Base-by-base conservation (phyloP, 2,113 vertebrate species). In the Junco hyemalis region DNA sequence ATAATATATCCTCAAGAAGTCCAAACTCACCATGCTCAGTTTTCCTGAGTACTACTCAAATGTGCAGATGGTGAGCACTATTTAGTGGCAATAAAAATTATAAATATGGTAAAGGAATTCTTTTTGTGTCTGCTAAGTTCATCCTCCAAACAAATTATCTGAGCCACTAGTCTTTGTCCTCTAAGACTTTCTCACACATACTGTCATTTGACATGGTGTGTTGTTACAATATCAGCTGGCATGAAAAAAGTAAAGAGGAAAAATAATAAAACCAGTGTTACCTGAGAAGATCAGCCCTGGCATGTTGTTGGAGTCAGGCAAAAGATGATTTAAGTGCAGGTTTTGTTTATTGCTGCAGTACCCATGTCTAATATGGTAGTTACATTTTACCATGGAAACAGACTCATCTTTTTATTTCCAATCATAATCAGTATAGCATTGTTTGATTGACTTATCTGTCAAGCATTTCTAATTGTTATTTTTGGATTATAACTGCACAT, bases 341-440 rank as follows among this genome's bases (percentile, higher is more conserved):
- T 81, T 90, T 54, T 80, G 38, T 82, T 88, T 57, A 44, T 80
- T 86, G 29, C 36, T 42, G 23, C 25, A 50, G 35, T 78, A 11
- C 6, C 25, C 2, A 1, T 65, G 24, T 90, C 64, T 78, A 50
- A 42, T 60, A 48, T 10, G 63, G 35, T 60, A 48, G 40, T 70
- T 92, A n/a, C 9, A 12, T 76, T 96, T 94, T 94, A 64, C 63
- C 50, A 33, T 90, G 86, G 92, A 93, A 96, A 95, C 85, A 66
- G 87, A 66, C 15, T 68, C 31, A 81, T 87, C 66, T 44, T 93
- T 86, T 87, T 83, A 51, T 51, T 93, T 83, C 23, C 42, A 65
- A 5, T 90, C n/a, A 64, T 24, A 81, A 72, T 94, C 59, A 56
- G 20, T 91, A 26, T 45, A 33, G 20, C 93, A 31, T 51, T 76